phyloP scores from a whole-genome alignment of 2,888 invertebrate species.

The Chorisops tibialis region DNA sequence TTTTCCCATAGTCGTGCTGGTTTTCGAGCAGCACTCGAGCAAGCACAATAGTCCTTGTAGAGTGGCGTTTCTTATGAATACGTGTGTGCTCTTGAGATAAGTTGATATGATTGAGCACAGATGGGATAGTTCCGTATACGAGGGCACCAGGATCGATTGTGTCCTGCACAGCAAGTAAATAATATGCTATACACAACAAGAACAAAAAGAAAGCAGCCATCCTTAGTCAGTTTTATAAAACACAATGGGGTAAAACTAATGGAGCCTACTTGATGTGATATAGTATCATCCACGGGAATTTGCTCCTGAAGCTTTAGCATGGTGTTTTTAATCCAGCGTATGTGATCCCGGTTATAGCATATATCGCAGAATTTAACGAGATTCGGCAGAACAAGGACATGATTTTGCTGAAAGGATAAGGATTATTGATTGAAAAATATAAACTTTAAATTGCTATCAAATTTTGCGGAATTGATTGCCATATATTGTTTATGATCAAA shows the following conservation, averaged over 20 bases:
- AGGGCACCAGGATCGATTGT: slow-evolving; percentile 50
- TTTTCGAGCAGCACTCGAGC: slow-evolving; percentile 50
- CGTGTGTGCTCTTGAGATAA: slow-evolving; percentile 51
- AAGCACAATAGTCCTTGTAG: slow-evolving; percentile 50
- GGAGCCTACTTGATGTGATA: slow-evolving; percentile 60
- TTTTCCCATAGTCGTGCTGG: slow-evolving; percentile 51
- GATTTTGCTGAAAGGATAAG: slow-evolving; percentile 43
- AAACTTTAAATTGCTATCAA: background rate
- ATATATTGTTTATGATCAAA: too few species aligned
- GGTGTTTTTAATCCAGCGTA: slow-evolving; percentile 73
- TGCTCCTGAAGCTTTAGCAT: slow-evolving; percentile 63
- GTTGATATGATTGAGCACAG: slow-evolving; percentile 48
- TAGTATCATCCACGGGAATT: slow-evolving; percentile 72
- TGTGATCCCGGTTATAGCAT: slow-evolving; percentile 71
- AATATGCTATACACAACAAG: slow-evolving; percentile 42
- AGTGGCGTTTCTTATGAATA: slow-evolving; percentile 51
- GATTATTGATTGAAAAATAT: background rate
- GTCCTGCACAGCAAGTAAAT: slow-evolving; percentile 52
- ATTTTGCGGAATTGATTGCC: background rate
- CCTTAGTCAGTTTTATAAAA: background rate
- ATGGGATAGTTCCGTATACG: slow-evolving; percentile 47
- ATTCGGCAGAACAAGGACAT: slow-evolving; percentile 61
- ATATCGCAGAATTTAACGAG: slow-evolving; percentile 73
- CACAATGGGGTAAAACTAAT: slow-evolving; percentile 1
- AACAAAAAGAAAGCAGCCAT: background rate